Base-by-base conservation (phyloP, 2,113 vertebrate genomes). In the Neomonachus schauinslandi region DNA sequence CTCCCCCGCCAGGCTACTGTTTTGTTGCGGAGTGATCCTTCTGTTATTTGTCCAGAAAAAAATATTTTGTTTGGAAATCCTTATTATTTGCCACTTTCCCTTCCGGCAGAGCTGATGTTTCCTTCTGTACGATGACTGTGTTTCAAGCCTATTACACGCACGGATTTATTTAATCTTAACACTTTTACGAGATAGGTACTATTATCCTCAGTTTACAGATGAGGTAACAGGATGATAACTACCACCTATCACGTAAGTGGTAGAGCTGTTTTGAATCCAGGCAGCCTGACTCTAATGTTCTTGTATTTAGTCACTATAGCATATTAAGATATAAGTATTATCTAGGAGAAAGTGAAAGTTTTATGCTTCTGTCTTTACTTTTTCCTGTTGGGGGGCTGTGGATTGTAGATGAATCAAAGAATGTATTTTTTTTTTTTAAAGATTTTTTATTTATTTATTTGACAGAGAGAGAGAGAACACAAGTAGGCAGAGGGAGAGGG, bases 371-470 rank as follows among this genome's bases (percentile, higher is more conserved):
- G 16, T 67, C 18, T 63, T 46, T 80, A n/a, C 65, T 84, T 22
- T 76, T 80, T n/a, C 31, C 33, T 49, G 51, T 63, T 33, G 65
- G 76, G 74, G 76, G 92, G 46, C 22, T 65, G 14, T 77, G 51
- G 49, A 24, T 86, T 91, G 79, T 57, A 76, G 24, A 72, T 77
- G 33, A 51, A 46, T 88, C n/a, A 86, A 69, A 80, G 84, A 77
- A 86, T 80, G 14, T 57, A 18, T 14, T 80, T 98, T 92, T 84
- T 39, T 39, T 39, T 39, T 39, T 39, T 4, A 3, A 39, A 39
- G 39, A 39, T 39, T 39, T 3, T 39, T 39, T 39, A 39, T 39
- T 39, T 39, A 39, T 39, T 39, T 39, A 39, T 39, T 39, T 39
- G 39, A 39, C 39, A 39, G 39, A 39, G 39, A 39, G 39, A 39